These are phyloP conservation scores for Aldabrachelys gigantea DNA, from an alignment of 2,113 vertebrate species.

Conservation along the genomic window DNA sequence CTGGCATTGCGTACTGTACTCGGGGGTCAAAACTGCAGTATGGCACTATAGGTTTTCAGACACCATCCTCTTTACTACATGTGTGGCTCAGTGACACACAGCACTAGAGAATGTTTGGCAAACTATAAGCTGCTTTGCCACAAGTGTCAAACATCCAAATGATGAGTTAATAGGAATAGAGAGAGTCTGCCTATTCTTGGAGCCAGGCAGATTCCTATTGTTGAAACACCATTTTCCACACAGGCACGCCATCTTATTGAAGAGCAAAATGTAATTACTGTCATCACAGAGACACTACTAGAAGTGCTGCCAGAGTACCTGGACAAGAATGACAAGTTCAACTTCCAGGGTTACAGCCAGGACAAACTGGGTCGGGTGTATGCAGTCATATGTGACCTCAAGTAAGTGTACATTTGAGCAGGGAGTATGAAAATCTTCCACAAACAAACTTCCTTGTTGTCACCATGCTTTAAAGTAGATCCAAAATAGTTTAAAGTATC, in stretches of 20 bases:
- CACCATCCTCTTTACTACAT: too few relatives aligned
- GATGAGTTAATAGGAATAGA: background rate
- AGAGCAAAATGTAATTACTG: slow-evolving; percentile 91
- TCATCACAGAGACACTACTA: slow-evolving; percentile 91
- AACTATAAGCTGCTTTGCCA: background rate
- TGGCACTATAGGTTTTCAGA: background rate
- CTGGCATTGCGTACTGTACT: background rate
- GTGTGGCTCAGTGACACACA: background rate
- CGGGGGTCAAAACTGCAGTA: too few relatives aligned
- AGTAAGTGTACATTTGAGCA: slow-evolving; percentile 77
- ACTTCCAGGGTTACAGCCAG: slow-evolving; percentile 94
- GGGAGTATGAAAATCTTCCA: background rate
- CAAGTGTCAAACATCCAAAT: background rate
- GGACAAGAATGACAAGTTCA: slow-evolving; percentile 91
- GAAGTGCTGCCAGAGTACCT: slow-evolving; percentile 92
- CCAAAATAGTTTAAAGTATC: background rate
- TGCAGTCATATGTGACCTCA: slow-evolving; percentile 94
- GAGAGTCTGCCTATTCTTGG: background rate
- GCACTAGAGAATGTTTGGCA: background rate
- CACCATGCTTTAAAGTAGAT: background rate
- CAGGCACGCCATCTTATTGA: slow-evolving; percentile 96
- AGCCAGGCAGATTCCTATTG: background rate
- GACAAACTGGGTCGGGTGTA: slow-evolving; percentile 92
- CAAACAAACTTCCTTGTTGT: background rate
- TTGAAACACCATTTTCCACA: slow-evolving; percentile 31